Base-by-base conservation (phyloP, 2,888 invertebrate genomes). In the Endomychus coccineus region DNA sequence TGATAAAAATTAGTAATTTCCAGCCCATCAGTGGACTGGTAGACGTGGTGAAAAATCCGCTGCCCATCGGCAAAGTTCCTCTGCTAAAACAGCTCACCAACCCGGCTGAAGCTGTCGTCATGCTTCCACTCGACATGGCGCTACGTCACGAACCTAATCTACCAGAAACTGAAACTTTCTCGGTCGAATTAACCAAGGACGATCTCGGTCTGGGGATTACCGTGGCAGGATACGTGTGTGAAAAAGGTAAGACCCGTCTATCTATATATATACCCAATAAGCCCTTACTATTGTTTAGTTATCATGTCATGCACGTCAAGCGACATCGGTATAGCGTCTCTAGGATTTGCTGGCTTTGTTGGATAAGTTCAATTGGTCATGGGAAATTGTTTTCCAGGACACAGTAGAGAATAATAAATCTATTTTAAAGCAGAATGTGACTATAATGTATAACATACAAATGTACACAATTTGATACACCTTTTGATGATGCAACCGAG, bases 181-280 rank as follows among this genome's bases (percentile, higher is more conserved):
- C 84, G 52, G 90, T 95, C 24, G 83, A 89, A 64, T 73, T 96
- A 44, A 78, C 79, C 55, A 96, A 96, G 66, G 94, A 94, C 68
- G 83, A 85, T 39, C 86, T 91, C 57, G 88, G 95, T 16, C 71
- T 92, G 42, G 95, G 95, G 27, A 94, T 95, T 51, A 96, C 95
- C 2, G 92, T 95, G 34, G 95, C 95, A 2, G 95, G 95, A 28
- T 96, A 95, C 68, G 94, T 95, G 23, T 94, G 95, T 67, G 92
- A 94, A 65, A 91, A 92, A 69, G 80, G 81, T 80, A 48, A 45
- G 46, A n/a, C 10, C 7, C n/a, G n/a, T n/a, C n/a, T n/a, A n/a
- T n/a, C n/a, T n/a, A n/a, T n/a, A n/a, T n/a, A n/a, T n/a, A n/a
- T n/a, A n/a, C n/a, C n/a, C n/a, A n/a, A n/a, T n/a, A n/a, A n/a